A percentile compares a stretch with the other conserved stretches of the same genome.
phyloP scores from a whole-genome alignment of 1,140 invertebrate genomes.

The Ladona fulva region DNA sequence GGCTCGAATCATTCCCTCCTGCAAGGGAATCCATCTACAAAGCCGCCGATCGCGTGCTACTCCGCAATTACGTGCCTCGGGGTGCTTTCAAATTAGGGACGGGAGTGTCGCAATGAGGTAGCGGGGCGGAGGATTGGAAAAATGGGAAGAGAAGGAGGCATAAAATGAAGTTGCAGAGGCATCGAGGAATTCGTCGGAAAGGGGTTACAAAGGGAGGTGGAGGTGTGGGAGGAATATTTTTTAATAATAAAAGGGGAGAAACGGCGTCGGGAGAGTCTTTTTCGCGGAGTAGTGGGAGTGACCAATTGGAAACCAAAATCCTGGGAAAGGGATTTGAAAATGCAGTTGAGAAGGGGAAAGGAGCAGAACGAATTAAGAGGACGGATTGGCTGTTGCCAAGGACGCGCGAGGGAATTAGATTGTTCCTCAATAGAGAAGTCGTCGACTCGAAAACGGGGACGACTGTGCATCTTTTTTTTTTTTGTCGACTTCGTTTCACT shows the following conservation, averaged over 20 bases:
- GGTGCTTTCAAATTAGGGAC: background rate
- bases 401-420: background rate
- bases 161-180: too few relatives aligned
- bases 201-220: background rate
- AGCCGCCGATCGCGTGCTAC: background rate
- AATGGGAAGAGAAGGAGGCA: background rate
- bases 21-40: background rate
- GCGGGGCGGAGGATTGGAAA: background rate
- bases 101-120: constrained; percentile 2
- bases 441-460: background rate
- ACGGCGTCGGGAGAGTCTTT: too few relatives aligned
- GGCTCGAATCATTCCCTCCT: background rate
- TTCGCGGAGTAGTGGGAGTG: too few relatives aligned
- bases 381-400: background rate
- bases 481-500: background rate
- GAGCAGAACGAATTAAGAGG: background rate
- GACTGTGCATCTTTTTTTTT: background rate
- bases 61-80: background rate
- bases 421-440: background rate
- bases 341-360: background rate
- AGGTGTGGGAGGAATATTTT: background rate
- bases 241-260: too few relatives aligned
- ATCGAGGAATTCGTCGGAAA: background rate
- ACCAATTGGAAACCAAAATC: background rate
- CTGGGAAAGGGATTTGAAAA: background rate